Base-by-base conservation (phyloP, 2,113 vertebrate species). In the Sphaerodactylus townsendi region DNA sequence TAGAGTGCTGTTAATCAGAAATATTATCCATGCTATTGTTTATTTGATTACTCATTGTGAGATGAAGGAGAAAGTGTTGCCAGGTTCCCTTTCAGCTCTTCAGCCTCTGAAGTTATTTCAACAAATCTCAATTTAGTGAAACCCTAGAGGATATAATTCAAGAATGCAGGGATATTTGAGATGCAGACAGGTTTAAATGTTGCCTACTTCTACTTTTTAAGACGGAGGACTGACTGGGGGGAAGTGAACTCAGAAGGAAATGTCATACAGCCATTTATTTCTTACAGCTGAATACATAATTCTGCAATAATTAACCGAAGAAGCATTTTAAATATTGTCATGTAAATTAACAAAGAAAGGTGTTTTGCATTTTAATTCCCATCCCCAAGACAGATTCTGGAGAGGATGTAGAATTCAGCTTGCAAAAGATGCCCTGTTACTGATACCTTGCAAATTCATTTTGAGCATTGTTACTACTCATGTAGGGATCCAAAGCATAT, bases 381-480 rank as follows among this genome's bases (percentile, higher is more conserved):
- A 72, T 25, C 87, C 65, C 79, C 77, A 28, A n/a, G 87, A 81
- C 62, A 89, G n/a, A 53, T 81, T 5, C 25, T 83, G 39, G 41
- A 33, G 64, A 70, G 75, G 0, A 0, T 82, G 9, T 10, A 70
- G 33, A 1, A 33, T 4, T 88, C 86, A 81, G 21, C 39, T 72
- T 81, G n/a, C 65, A 30, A 72, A 82, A 71, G 46, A 80, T 71
- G 64, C 41, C 82, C 72, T 87, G 77, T 3, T 81, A 19, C 25
- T 0, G 0, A 50, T 35, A 74, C 2, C 21, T 21, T 21, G 30
- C 2, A 1, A 7, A 56, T 15, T 17, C 5, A 84, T 79, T 37
- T 37, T 10, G 33, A 46, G 81, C 11, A 10, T 1, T 50, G 21
- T 33, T 66, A 10, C 4, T 77, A 59, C 50, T 64, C 56, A 33